Evolutionary conservation across 2,888 invertebrate genomes (phyloP), one percentile per base, ranked within the genome.

Genomic region (Drosophila silvestris): DNA sequence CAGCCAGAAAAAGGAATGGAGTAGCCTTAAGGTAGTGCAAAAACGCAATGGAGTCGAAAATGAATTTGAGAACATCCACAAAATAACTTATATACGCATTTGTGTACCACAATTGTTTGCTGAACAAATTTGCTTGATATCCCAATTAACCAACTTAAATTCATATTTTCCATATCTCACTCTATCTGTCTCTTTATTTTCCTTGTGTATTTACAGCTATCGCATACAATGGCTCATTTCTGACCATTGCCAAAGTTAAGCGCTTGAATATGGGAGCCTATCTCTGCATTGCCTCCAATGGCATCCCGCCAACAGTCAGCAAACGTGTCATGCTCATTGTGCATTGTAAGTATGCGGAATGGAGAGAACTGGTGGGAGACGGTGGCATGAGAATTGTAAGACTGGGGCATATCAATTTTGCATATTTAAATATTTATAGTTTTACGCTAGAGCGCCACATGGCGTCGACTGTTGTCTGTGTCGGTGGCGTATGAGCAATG

Each of bases 241-340:
- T 97, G 89, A 96, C 96, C 91, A 96, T 97, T 85, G 95, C 95
- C 80, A 95, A 95, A 83, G 96, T 97, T 82, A 96, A 95, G 88
- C 94, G 97, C 74, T 95, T 96, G 73, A 96, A 97, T 91, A 97
- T 97, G 95, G 97, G 97, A 33, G 96, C 96, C 54, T 97, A 97
- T 93, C 94, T 97, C 59, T 97, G 97, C 93, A 97, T 97, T 80
- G 97, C 97, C 9, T 96, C 96, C 82, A 97, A 97, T 92, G 97
- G 97, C 47, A 96, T 97, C 39, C 96, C 96, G 60, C 96, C 97
- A 58, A 96, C 96, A 67, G 96, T 97, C 92, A 96, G 96, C 94
- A 96, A 96, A 93, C 94, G 96, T 81, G 96, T 97, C 89, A 96
- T 96, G 95, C 95, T 97, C 85, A 96, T 96, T 90, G 97, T 97